Evolutionary conservation across 2,888 invertebrate genomes (phyloP), one percentile per base, ranked within the genome.

Genomic region (Patella ulyssiponensis): DNA sequence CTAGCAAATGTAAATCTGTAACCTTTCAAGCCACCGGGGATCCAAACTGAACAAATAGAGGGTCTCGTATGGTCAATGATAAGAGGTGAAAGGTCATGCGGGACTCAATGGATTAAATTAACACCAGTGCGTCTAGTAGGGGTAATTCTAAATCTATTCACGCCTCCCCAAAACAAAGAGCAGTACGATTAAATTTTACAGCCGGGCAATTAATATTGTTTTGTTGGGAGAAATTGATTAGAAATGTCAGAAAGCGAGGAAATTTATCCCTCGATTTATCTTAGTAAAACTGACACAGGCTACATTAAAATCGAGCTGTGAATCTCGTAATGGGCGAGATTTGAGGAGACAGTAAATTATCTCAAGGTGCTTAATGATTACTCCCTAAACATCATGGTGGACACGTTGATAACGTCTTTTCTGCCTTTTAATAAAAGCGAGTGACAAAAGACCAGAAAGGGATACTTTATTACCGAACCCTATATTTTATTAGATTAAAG

Each of bases 141-240:
- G 64, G 64, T 14, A 64, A 64, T 64, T 64, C 17, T 15, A n/a
- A n/a, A 15, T n/a, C 64, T 64, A 64, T 64, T 23, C 20, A 64
- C 64, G 64, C 64, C 64, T 64, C 20, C 15, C 12, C 23, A 44
- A 23, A 64, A 64, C 64, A 64, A 64, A 64, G 64, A 64, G 64
- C 20, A 64, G 14, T 23, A 14, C 64, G 64, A 64, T 64, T 64
- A 64, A 64, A 64, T 20, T 64, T 20, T 23, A 14, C 20, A 23
- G 64, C 23, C 64, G 64, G 20, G 64, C 23, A 64, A 64, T 64
- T 64, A 64, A 64, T 64, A 64, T 64, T 64, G 23, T 64, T 64
- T 20, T 14, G 23, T 23, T 23, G 20, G 20, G 12, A 64, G 23
- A 23, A 64, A 64, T 64, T 64, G 64, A 64, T 64, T 64, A 64